Conservation (phyloP, 2,113 vertebrate genomes). For the Saimiri boliviensis region DNA sequence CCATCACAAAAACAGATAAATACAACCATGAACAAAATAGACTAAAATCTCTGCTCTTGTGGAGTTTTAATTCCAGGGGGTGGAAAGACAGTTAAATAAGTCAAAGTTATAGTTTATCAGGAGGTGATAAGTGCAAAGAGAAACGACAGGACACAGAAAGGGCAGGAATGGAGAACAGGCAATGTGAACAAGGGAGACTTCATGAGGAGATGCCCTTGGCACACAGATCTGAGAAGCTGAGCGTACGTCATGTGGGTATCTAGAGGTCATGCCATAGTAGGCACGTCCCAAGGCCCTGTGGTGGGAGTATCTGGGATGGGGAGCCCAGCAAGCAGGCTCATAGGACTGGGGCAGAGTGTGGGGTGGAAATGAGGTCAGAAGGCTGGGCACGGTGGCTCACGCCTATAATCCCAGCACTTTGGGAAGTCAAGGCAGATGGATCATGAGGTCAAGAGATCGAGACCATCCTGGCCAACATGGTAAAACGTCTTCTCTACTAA, state of each 20-base stretch:
- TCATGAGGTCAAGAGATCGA: no score
- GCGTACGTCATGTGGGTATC: fast-evolving
- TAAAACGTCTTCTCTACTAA: no score
- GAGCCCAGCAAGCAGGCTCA: background rate
- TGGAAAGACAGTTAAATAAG: background rate
- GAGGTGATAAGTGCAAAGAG: background rate
- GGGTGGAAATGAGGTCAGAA: background rate
- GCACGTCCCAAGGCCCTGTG: background rate
- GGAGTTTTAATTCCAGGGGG: background rate
- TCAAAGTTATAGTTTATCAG: background rate
- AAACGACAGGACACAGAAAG: background rate
- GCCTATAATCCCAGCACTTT: no score
- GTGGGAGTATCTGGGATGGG: background rate
- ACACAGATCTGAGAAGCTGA: background rate
- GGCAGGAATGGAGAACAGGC: background rate
- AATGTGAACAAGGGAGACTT: background rate
- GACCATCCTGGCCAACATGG: no score
- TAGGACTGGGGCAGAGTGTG: background rate
- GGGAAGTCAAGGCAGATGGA: no score
- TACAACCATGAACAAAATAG: background rate
- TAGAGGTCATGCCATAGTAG: background rate
- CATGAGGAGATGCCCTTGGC: background rate
- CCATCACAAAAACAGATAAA: fast-evolving
- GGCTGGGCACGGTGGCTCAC: no score
- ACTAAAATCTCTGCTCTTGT: background rate